Conservation (phyloP, 2,888 invertebrate species). For the Drosophila mimica region DNA sequence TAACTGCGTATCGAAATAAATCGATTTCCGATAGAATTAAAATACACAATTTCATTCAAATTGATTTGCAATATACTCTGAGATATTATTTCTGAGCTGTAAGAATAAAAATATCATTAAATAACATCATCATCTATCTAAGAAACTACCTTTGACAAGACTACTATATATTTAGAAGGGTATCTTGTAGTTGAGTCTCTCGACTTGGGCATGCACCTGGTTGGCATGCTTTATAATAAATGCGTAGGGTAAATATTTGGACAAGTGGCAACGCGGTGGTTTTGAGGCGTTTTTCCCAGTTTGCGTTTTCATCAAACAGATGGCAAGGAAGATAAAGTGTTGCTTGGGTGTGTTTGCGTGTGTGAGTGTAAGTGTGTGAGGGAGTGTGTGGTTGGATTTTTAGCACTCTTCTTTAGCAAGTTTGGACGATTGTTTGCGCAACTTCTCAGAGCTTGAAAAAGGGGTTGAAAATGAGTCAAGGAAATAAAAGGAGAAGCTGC, state of each 20-base stretch:
- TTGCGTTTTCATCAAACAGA: conserved; percentile 27
- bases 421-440: conserved; percentile 14
- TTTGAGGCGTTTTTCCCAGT: conserved; percentile 41
- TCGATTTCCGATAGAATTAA: neutral
- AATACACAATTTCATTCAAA: neutral
- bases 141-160: neutral
- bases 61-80: neutral
- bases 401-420: conserved; percentile 21
- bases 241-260: conserved; percentile 74
- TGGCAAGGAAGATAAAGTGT: conserved; percentile 16
- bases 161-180: conserved; percentile 13
- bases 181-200: conserved; percentile 1
- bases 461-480: conserved; percentile 7
- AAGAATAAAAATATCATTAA: neutral
- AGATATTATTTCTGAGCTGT: neutral
- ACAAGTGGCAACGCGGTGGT: conserved; percentile 63
- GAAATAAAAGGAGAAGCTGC: conserved; percentile 1
- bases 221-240: conserved; percentile 64
- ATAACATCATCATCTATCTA: neutral
- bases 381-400: conserved; percentile 27
- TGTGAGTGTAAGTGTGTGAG: conserved; percentile 2
- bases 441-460: conserved; percentile 14
- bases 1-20: neutral
- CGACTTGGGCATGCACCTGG: conserved; percentile 8
- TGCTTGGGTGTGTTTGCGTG: conserved; percentile 4